These are phyloP conservation scores for Polietes domitor DNA, from an alignment of 2,888 invertebrate genomes.

Conservation along the genomic window DNA sequence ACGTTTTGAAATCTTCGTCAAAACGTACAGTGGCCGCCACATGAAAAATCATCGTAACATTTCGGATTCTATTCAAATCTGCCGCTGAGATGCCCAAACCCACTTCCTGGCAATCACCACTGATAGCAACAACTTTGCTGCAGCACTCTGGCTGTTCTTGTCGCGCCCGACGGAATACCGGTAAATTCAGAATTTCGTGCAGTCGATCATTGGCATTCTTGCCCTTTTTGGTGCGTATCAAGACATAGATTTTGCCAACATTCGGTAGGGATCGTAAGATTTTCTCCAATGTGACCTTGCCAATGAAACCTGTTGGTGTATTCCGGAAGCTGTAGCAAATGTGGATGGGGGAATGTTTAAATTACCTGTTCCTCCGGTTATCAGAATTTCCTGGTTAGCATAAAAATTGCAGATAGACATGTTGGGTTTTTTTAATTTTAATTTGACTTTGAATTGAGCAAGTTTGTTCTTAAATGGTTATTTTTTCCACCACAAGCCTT, in stretches of 20 bases:
- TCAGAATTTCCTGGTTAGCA: no score
- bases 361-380: no score
- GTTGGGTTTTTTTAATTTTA: conserved; percentile 11
- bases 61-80: conserved; percentile 82
- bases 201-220: conserved; percentile 85
- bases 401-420: conserved; percentile 83
- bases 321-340: no score
- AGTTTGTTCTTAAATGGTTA: no score
- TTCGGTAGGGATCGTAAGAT: conserved; percentile 90
- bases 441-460: neutral
- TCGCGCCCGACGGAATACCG: conserved; percentile 80
- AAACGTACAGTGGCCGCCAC: no score
- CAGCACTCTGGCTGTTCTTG: conserved; percentile 82
- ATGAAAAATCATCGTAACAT: conserved; percentile 88
- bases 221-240: conserved; percentile 88
- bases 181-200: conserved; percentile 82
- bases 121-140: conserved; percentile 85
- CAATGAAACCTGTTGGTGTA: no score
- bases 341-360: no score
- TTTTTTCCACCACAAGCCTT: no score
- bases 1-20: no score
- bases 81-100: conserved; percentile 84
- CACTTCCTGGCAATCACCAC: conserved; percentile 83
- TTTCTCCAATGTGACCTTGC: conserved; percentile 93
- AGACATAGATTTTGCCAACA: conserved; percentile 88